Evolutionary conservation across 2,113 vertebrate species (phyloP).

Genomic region (Engystomops pustulosus): DNA sequence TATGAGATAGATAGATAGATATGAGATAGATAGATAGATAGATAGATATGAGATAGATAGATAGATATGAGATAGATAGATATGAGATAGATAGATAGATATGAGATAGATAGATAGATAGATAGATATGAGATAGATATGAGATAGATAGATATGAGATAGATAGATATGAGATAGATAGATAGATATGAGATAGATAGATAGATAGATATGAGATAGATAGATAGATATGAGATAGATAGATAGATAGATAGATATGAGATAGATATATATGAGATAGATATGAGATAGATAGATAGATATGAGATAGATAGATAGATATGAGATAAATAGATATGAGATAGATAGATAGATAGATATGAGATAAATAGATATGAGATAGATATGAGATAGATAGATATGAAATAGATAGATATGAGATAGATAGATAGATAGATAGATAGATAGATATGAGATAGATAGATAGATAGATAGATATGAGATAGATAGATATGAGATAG

Average conservation of each 20-base stretch:
- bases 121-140: conserved; percentile 6
- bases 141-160: not conserved
- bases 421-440: conserved; percentile 3
- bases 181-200: not conserved
- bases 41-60: not conserved
- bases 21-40: conserved; percentile 2
- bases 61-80: too few species aligned
- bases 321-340: too few species aligned
- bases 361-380: too few species aligned
- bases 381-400: conserved; percentile 12
- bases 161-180: conserved; percentile 5
- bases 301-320: not conserved
- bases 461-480: not conserved
- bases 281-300: conserved; percentile 4
- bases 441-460: not conserved
- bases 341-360: not conserved
- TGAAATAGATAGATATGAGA: not conserved
- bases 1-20: not conserved
- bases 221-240: not conserved
- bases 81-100: not conserved
- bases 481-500: not conserved
- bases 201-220: too few species aligned
- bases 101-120: too few species aligned
- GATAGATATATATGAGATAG: not conserved
- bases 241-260: not conserved